Evolutionary conservation across 2,797 vertebrate species (phyloP), one percentile per base, ranked within the genome.

Genomic region (Tragopan temminckii): DNA sequence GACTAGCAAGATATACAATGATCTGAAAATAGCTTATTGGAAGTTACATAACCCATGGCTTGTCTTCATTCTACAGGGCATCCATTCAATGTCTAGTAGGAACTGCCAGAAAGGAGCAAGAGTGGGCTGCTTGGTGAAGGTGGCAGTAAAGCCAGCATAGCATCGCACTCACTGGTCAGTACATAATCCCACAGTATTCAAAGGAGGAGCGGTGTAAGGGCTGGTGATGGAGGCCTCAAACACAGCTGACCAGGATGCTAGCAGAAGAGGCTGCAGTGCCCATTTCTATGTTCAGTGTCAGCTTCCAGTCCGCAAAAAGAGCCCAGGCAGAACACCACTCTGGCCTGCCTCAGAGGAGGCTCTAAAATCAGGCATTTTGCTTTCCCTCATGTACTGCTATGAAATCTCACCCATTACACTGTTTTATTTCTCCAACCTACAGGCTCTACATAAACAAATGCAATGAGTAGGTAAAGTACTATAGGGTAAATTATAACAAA

Each of bases 161-260:
- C 16, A 35, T 5, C 33, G 33, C 9, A 46, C 27, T 85, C 57
- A 14, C 38, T 43, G n/a, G 9, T 20, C n/a, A 38, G 31, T 25
- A 25, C 17, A 38, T 0, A 3, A 24, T n/a, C 8, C 29, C 57
- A 15, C 1, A 21, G 13, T 15, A 7, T 24, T 31, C 2, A 1
- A 85, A 63, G 11, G 24, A 78, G 55, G 79, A 66, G 14, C 13
- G 69, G 29, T 46, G 20, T 9, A 55, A 50, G 13, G 1, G 58
- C 20, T 70, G 31, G 13, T 33, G 7, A 3, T 31, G 16, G 16
- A 38, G 43, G 15, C 19, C 45, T 63, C 12, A 2, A 79, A 66
- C 23, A 59, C 4, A 52, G 25, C 15, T 20, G 66, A 62, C 3
- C 15, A 59, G 24, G 11, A 5, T 43, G 46, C 18, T 6, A 33